A percentile compares a stretch with the other conserved stretches of the same genome.
Evolutionary conservation across 1,140 invertebrate genomes (phyloP).

Genomic region (Panulirus ornatus): DNA sequence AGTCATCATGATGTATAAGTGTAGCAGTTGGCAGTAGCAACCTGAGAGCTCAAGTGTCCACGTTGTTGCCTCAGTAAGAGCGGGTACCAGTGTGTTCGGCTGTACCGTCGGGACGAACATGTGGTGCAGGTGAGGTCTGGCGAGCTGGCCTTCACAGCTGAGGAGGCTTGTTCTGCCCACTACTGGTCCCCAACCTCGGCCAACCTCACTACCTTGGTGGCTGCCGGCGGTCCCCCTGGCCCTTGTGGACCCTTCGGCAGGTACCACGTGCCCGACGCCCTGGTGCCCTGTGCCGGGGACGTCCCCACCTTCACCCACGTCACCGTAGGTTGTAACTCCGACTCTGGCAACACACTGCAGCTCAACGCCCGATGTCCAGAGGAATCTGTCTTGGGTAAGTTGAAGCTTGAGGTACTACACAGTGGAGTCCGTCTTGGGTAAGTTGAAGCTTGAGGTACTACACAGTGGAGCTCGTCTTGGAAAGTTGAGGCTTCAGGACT

Average conservation of each 20-base stretch:
- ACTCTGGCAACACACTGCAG: conserved; percentile 75
- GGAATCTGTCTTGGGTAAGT: conserved; percentile 76
- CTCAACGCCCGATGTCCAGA: conserved; percentile 77
- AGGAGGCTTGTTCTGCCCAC: conserved; percentile 76
- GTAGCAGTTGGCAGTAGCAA: too few relatives aligned
- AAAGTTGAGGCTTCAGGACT: too few relatives aligned
- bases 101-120: conserved; percentile 87
- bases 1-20: too few relatives aligned
- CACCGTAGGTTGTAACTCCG: conserved; percentile 43
- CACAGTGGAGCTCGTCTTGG: too few relatives aligned
- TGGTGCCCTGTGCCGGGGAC: conserved; percentile 2
- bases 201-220: conserved; percentile 75
- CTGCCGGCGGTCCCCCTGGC: conserved; percentile 59
- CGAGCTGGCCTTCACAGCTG: conserved; percentile 68
- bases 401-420: too few relatives aligned
- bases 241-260: conserved; percentile 69
- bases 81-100: conserved; percentile 90
- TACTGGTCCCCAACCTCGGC: conserved; percentile 75
- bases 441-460: too few relatives aligned
- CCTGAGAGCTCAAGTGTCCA: too few relatives aligned
- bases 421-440: too few relatives aligned
- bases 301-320: conserved; percentile 60
- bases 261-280: conserved; percentile 58
- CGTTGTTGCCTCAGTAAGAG: too few relatives aligned
- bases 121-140: conserved; percentile 87